A percentile compares a stretch with the other conserved stretches of the same genome.
Evolutionary conservation across 53 echinoderm and acorn worm genomes (phyloP).

Genomic region (Glandiceps talaboti): DNA sequence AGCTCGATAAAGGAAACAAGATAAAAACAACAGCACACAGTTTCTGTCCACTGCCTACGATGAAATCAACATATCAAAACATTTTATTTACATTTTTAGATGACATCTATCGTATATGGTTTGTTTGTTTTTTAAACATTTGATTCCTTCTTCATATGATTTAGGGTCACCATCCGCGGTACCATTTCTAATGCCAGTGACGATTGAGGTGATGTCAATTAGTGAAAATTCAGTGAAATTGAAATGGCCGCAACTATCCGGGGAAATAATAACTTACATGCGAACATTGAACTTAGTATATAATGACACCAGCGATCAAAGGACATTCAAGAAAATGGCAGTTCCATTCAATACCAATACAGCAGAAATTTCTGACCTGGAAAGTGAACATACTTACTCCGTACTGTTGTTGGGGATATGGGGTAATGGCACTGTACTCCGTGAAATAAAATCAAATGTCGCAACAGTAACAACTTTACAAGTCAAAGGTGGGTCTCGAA

Average conservation of each 20-base stretch:
- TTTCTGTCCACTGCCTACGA: too few species aligned
- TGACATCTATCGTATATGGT: too few species aligned
- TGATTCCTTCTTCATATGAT: too few species aligned
- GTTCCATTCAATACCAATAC: neutral
- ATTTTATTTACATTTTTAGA: too few species aligned
- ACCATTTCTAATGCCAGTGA: conserved; percentile 70
- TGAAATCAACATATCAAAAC: too few species aligned
- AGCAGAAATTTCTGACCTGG: conserved; percentile 20
- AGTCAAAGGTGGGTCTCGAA: conserved; percentile 16
- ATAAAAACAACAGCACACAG: too few species aligned
- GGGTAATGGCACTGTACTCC: conserved; percentile 78
- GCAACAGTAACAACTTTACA: conserved; percentile 20
- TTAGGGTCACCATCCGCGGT: conserved; percentile 29
- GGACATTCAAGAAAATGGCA: neutral
- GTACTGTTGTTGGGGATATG: conserved; percentile 75
- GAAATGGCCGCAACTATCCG: conserved; percentile 49
- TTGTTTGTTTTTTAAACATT: too few species aligned
- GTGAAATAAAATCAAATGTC: conserved; percentile 79
- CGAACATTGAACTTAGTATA: neutral
- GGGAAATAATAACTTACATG: conserved; percentile 25
- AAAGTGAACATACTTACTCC: conserved; percentile 45
- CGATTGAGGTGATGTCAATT: conserved; percentile 33
- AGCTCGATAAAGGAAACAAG: too few species aligned
- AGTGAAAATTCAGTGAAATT: conserved; percentile 34
- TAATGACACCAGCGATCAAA: neutral